These are phyloP conservation scores for Rhinopomastus cyanomelas DNA, from an alignment of 2,113 vertebrate species.

Conservation along the genomic window DNA sequence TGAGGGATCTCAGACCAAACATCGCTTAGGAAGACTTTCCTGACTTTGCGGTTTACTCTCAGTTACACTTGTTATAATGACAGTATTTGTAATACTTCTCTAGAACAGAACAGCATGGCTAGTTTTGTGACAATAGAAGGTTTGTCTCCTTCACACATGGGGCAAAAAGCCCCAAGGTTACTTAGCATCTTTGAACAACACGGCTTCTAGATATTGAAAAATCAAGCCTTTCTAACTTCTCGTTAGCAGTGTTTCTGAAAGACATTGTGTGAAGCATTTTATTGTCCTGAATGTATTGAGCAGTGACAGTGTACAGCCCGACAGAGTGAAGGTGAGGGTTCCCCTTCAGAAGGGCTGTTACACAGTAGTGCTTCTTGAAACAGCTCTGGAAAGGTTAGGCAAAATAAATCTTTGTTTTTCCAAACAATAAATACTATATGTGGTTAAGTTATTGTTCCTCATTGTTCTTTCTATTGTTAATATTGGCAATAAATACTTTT, in stretches of 20 bases:
- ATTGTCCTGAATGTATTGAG: neutral
- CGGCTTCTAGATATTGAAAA: neutral
- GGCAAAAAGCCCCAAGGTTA: neutral
- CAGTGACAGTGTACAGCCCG: neutral
- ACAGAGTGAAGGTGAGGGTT: neutral
- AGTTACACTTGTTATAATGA: neutral
- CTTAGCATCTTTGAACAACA: neutral
- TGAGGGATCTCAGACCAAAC: neutral
- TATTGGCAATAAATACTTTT: neutral
- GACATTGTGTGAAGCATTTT: neutral
- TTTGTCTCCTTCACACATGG: neutral
- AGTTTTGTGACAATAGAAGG: neutral
- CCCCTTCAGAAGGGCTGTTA: neutral
- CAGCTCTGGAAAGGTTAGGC: neutral
- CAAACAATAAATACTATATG: neutral
- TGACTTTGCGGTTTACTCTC: constrained; percentile 19
- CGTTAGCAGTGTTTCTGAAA: neutral
- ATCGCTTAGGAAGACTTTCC: neutral
- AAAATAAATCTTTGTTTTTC: neutral
- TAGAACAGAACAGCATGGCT: neutral
- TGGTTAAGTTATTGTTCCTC: neutral
- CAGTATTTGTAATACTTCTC: neutral
- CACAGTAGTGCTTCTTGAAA: neutral
- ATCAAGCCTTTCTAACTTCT: neutral
- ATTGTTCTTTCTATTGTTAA: neutral